Percentiles rank a stretch among this genome's conserved stretches.
Evolutionary conservation across 1,140 invertebrate species (phyloP).

Genomic region (Pseudomyrmex concolor): DNA sequence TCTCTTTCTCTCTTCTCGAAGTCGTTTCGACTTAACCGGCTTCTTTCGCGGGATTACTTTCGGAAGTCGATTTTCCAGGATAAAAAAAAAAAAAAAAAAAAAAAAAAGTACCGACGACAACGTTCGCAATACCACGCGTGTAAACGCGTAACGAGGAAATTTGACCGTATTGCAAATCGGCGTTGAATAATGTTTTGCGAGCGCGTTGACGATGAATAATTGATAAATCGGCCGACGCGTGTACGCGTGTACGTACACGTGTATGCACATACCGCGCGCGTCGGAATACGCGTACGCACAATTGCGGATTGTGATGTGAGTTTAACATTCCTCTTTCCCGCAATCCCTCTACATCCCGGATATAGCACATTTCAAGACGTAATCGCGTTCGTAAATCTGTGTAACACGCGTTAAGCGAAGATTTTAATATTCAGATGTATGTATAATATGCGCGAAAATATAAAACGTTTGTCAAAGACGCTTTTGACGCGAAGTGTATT

Average conservation of each 20-base stretch:
- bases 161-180: conserved; percentile 33
- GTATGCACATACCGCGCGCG: conserved; percentile 26
- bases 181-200: conserved; percentile 48
- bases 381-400: too few species aligned
- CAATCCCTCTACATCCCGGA: too few species aligned
- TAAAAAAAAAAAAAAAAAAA: too few species aligned
- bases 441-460: too few species aligned
- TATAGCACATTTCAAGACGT: too few species aligned
- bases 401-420: too few species aligned
- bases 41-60: conserved; percentile 31
- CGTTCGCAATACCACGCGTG: background rate
- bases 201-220: conserved; percentile 41
- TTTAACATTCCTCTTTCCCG: background rate
- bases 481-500: too few species aligned
- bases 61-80: conserved; percentile 25
- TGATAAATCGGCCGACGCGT: conserved; percentile 35
- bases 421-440: too few species aligned
- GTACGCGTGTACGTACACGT: background rate
- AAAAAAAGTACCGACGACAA: background rate
- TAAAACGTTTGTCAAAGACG: too few species aligned
- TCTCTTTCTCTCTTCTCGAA: conserved; percentile 33
- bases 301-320: conserved; percentile 18
- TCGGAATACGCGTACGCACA: background rate
- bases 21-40: conserved; percentile 36
- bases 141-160: conserved; percentile 51